phyloP scores from a whole-genome alignment of 2,113 vertebrate genomes.

The Thalassarche chlororhynchos region DNA sequence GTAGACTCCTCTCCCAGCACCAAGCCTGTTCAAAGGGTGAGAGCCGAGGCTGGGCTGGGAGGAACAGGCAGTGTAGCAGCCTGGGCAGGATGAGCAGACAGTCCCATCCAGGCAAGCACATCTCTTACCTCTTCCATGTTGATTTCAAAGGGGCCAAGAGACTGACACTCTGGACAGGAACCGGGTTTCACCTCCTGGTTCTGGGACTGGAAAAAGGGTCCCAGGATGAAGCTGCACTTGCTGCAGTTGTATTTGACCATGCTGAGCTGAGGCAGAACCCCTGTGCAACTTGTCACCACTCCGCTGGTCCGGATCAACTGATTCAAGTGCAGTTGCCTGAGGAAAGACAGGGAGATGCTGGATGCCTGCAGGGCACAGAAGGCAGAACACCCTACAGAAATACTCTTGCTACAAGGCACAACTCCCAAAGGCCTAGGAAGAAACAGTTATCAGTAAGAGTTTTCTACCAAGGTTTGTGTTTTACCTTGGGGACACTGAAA shows the following conservation, averaged over 20 bases:
- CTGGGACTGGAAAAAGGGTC: slow-evolving; percentile 96
- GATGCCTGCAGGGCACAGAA: not conserved
- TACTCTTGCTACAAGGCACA: not conserved
- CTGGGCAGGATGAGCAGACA: not conserved
- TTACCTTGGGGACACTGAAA: not conserved
- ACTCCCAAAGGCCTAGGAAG: not conserved
- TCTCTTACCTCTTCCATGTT: slow-evolving; percentile 96
- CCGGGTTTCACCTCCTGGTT: slow-evolving; percentile 98
- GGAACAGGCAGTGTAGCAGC: not conserved
- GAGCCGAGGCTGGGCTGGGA: not conserved
- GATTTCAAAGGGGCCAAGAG: slow-evolving; percentile 93
- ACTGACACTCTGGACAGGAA: slow-evolving; percentile 96
- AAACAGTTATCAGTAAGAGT: not conserved
- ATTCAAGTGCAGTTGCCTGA: slow-evolving; percentile 95
- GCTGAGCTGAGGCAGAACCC: slow-evolving; percentile 95
- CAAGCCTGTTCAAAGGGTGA: not conserved
- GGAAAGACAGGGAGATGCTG: not conserved
- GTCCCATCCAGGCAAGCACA: not conserved
- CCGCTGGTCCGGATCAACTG: slow-evolving; percentile 97
- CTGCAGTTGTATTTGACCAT: slow-evolving; percentile 98
- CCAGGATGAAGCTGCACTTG: slow-evolving; percentile 94
- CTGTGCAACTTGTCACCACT: slow-evolving; percentile 94
- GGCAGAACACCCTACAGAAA: not conserved
- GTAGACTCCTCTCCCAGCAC: not conserved
- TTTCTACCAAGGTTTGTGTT: not conserved